A percentile compares a stretch with the other conserved stretches of the same genome.
These are phyloP conservation scores for Acarapis woodi DNA, from an alignment of 1,140 invertebrate genomes.

Conservation along the genomic window DNA sequence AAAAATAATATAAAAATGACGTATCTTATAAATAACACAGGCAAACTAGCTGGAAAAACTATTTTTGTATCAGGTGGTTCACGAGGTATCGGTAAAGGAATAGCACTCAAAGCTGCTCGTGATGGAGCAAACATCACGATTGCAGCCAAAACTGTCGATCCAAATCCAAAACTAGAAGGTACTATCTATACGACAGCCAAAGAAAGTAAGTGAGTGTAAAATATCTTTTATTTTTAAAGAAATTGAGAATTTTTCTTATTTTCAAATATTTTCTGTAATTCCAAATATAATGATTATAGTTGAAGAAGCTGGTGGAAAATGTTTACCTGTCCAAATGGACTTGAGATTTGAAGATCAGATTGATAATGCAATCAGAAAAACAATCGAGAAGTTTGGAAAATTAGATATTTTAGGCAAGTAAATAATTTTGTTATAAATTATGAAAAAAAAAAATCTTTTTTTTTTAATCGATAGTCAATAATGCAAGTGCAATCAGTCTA, in stretches of 20 bases:
- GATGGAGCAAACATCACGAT: constrained; percentile 87
- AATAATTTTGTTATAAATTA: no score
- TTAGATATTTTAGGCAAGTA: constrained; percentile 89
- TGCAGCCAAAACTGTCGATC: constrained; percentile 78
- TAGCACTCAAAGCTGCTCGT: constrained; percentile 65
- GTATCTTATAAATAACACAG: no score
- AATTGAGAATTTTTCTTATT: background rate
- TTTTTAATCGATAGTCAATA: no score
- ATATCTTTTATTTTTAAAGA: background rate
- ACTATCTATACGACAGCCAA: constrained; percentile 87
- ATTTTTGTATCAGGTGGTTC: constrained; percentile 88
- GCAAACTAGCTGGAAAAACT: constrained; percentile 65
- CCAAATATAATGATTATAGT: constrained; percentile 26
- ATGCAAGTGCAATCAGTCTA: constrained; percentile 82
- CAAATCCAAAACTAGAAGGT: constrained; percentile 88
- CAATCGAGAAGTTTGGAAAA: constrained; percentile 72
- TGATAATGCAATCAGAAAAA: constrained; percentile 45
- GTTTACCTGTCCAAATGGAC: constrained; percentile 73
- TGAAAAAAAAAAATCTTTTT: no score
- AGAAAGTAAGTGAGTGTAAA: constrained; percentile 26
- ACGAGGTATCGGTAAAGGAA: constrained; percentile 84
- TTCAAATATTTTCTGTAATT: background rate
- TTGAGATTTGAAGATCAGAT: constrained; percentile 62
- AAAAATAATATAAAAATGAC: background rate
- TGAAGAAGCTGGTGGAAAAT: constrained; percentile 62